A percentile compares a stretch with the other conserved stretches of the same genome.
Conservation (phyloP, 2,888 invertebrate genomes). For the Clostera curtula region DNA sequence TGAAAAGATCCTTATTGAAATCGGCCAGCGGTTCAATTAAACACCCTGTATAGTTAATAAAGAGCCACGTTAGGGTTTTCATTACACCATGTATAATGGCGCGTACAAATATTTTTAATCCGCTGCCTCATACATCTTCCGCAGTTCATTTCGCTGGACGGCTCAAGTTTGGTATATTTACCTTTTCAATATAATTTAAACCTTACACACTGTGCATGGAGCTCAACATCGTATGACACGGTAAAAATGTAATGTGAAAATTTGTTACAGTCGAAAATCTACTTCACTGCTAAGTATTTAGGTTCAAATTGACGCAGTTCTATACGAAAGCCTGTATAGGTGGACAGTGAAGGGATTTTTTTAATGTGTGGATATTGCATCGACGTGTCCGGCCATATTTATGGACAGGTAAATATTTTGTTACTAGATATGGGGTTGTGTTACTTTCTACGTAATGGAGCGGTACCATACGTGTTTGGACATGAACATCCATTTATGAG, state of each 20-base stretch:
- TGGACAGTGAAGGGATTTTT: conserved; percentile 44
- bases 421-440: conserved; percentile 12
- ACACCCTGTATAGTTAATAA: conserved; percentile 64
- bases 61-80: conserved; percentile 65
- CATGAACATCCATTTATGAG: no score
- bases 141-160: conserved; percentile 67
- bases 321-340: conserved; percentile 39
- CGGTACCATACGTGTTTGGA: no score
- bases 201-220: conserved; percentile 16
- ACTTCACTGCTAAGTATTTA: rapidly evolving
- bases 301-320: conserved; percentile 17
- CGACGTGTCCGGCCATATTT: conserved; percentile 35
- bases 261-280: conserved; percentile 14
- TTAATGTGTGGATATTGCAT: conserved; percentile 55
- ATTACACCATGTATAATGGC: conserved; percentile 72
- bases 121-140: conserved; percentile 70
- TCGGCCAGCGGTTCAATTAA: conserved; percentile 54
- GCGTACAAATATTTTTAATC: conserved; percentile 75
- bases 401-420: conserved; percentile 47
- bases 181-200: conserved; percentile 17
- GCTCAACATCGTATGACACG: conserved; percentile 14
- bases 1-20: conserved; percentile 53
- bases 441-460: no score
- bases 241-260: conserved; percentile 2
- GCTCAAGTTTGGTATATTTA: conserved; percentile 41